Percentiles rank a stretch among this genome's conserved stretches.
Conservation (phyloP, 1,140 invertebrate species). For the Platyscapa corneri region DNA sequence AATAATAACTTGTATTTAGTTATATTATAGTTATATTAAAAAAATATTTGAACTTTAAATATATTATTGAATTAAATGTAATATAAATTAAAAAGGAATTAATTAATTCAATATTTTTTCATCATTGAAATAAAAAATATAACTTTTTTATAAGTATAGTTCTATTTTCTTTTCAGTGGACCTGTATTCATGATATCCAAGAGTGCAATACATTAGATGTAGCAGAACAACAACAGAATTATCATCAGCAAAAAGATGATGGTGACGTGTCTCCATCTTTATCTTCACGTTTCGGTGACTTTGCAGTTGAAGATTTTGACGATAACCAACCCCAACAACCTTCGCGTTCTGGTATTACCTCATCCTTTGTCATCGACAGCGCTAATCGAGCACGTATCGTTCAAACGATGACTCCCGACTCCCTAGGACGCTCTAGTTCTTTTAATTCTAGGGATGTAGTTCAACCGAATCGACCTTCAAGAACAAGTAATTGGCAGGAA, state of each 20-base stretch:
- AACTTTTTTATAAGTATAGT: neutral
- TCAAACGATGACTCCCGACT: constrained; percentile 47
- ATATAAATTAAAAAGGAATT: no score
- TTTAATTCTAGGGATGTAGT: constrained; percentile 57
- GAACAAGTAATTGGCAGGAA: constrained; percentile 53
- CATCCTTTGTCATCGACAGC: constrained; percentile 65
- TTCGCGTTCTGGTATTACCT: constrained; percentile 62
- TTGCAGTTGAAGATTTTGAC: constrained; percentile 63
- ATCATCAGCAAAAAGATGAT: constrained; percentile 17
- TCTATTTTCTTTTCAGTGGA: constrained; percentile 81
- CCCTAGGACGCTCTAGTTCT: constrained; percentile 53
- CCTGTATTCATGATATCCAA: constrained; percentile 94
- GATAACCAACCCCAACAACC: constrained; percentile 60
- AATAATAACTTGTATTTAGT: neutral
- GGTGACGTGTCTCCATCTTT: constrained; percentile 58
- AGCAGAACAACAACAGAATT: constrained; percentile 64
- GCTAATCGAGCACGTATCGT: constrained; percentile 51
- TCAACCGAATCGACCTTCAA: constrained; percentile 54
- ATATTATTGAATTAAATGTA: no score
- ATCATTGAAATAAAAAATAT: neutral
- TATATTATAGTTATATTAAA: neutral
- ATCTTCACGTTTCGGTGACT: constrained; percentile 61
- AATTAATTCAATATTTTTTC: no score
- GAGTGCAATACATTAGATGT: constrained; percentile 69
- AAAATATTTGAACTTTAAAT: neutral